These are phyloP conservation scores for Montipora capitata DNA, from an alignment of 92 coral and sea anemone species.

Conservation along the genomic window DNA sequence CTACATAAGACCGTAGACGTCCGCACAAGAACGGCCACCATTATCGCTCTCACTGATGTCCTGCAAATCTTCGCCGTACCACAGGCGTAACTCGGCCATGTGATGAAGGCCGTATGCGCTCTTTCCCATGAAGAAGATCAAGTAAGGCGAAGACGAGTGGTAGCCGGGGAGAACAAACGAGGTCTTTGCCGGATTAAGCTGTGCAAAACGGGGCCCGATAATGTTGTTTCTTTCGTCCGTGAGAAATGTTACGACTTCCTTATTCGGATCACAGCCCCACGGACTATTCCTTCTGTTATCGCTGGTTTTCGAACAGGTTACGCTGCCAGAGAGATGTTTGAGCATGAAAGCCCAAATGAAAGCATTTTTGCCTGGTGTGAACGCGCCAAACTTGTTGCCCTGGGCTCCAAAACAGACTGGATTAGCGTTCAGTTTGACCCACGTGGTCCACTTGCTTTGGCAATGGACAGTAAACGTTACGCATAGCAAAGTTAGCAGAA, in stretches of 20 bases:
- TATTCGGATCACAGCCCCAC: conserved; percentile 2
- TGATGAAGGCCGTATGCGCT: neutral
- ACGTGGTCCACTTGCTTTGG: neutral
- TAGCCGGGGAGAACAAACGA: neutral
- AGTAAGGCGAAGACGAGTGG: neutral
- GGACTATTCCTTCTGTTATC: neutral
- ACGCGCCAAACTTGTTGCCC: conserved; percentile 31
- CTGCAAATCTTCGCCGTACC: conserved; percentile 46
- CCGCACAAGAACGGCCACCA: conserved; percentile 24
- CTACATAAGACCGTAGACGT: conserved; percentile 24
- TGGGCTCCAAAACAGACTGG: conserved; percentile 58
- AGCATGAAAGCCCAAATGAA: conserved; percentile 32
- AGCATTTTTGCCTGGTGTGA: neutral
- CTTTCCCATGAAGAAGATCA: conserved; percentile 17
- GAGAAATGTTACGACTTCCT: neutral
- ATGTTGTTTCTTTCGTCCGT: conserved; percentile 10
- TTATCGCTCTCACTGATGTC: neutral
- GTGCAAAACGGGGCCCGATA: neutral
- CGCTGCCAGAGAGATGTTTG: conserved; percentile 16
- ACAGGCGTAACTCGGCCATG: conserved; percentile 7
- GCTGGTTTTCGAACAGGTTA: neutral
- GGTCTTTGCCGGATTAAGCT: neutral
- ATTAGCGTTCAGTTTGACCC: conserved; percentile 59
- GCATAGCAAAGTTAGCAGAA: neutral
- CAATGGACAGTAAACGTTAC: neutral